A percentile compares a stretch with the other conserved stretches of the same genome.
Conservation (phyloP, 2,113 vertebrate genomes). For the Gallinago paraguaiae region DNA sequence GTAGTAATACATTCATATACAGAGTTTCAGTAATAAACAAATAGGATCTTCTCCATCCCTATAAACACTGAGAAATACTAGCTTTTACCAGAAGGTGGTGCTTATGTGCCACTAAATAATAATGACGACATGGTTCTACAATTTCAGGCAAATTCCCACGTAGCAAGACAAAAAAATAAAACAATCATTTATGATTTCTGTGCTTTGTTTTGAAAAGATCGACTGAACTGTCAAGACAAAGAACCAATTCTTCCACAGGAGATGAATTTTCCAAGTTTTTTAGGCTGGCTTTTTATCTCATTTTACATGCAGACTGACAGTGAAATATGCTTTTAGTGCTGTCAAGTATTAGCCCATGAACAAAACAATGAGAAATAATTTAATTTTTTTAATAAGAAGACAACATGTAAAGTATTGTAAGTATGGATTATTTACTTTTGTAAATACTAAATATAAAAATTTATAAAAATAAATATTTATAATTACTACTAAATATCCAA, state of each 20-base stretch:
- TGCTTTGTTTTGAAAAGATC: background rate
- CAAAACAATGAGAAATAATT: background rate
- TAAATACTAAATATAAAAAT: no score
- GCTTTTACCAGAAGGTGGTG: constrained; percentile 71
- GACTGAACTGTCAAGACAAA: background rate
- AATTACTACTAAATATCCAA: background rate
- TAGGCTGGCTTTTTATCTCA: background rate
- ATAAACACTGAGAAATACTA: background rate
- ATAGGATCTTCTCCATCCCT: rapidly evolving
- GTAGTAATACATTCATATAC: background rate
- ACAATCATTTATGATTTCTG: background rate
- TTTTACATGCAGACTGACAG: background rate
- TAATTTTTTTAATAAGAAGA: background rate
- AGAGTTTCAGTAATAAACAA: background rate
- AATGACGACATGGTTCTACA: rapidly evolving
- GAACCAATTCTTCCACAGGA: background rate
- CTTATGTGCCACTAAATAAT: constrained; percentile 34
- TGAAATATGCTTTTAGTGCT: background rate
- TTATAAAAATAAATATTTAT: no score
- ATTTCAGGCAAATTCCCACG: background rate
- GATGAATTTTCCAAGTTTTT: background rate
- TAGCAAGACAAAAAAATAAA: background rate
- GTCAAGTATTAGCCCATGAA: background rate
- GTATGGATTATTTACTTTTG: background rate
- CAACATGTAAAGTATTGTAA: background rate